Conservation (phyloP, 92 coral and sea anemone genomes). For the Epizoanthus stellaris region DNA sequence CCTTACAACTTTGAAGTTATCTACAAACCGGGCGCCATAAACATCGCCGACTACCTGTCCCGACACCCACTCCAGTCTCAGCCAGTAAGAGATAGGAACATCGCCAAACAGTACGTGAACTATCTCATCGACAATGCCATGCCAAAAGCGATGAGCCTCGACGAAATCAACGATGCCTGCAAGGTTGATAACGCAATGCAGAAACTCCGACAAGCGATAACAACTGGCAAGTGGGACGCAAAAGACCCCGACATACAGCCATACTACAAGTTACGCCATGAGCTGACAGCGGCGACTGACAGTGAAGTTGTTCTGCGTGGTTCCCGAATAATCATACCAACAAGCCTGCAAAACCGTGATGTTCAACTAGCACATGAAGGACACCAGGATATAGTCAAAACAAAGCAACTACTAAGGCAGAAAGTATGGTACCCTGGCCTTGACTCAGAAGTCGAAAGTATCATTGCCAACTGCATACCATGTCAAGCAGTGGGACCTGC, state of each 20-base stretch:
- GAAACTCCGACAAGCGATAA: background rate
- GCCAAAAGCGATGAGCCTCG: conserved; percentile 48
- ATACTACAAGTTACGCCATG: conserved; percentile 38
- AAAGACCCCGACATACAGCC: conserved; percentile 19
- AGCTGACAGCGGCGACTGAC: conserved; percentile 30
- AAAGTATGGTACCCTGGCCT: conserved; percentile 61
- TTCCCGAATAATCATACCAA: conserved; percentile 46
- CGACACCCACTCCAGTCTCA: too few species aligned
- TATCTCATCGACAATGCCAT: conserved; percentile 42
- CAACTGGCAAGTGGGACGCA: too few species aligned
- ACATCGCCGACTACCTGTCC: too few species aligned
- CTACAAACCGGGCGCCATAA: too few species aligned
- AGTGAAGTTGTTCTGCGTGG: conserved; percentile 34
- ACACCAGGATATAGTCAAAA: conserved; percentile 49
- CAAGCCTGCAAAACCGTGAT: conserved; percentile 35
- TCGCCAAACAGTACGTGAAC: conserved; percentile 47
- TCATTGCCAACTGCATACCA: conserved; percentile 45
- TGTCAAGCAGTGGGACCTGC: too few species aligned
- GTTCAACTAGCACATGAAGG: conserved; percentile 57
- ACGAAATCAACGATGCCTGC: conserved; percentile 48
- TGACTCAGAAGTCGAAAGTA: conserved; percentile 35
- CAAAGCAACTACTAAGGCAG: too few species aligned
- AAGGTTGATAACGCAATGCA: conserved; percentile 12
- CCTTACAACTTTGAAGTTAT: too few species aligned
- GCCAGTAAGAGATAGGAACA: conserved; percentile 30